A percentile compares a stretch with the other conserved stretches of the same genome.
phyloP scores from a whole-genome alignment of 2,113 vertebrate genomes.

The Trachemys scripta region DNA sequence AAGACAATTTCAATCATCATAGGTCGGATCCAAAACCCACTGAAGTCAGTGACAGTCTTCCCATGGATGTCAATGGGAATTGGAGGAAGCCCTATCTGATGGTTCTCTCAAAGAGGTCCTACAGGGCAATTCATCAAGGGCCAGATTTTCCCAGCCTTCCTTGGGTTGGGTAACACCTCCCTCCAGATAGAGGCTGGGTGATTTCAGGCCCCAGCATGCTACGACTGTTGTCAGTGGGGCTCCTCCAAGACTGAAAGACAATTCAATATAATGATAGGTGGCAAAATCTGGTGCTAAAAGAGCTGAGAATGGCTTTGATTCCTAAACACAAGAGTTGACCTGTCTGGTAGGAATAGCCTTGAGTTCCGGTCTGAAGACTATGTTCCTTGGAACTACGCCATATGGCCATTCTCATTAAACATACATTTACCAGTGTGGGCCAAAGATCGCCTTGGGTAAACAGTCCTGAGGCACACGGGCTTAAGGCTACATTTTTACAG shows the following conservation, averaged over 20 bases:
- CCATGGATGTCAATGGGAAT: neutral
- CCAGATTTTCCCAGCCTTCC: neutral
- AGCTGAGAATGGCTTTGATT: neutral
- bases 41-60: neutral
- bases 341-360: neutral
- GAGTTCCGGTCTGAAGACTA: neutral
- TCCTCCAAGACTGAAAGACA: neutral
- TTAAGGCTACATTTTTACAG: neutral
- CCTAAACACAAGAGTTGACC: neutral
- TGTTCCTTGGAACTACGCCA: neutral
- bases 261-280: neutral
- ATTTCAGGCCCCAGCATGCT: neutral
- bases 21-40: neutral
- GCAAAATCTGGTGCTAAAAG: neutral
- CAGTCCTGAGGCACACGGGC: neutral
- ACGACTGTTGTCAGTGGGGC: neutral
- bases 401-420: neutral
- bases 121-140: neutral
- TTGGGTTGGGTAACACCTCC: neutral
- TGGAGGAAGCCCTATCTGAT: neutral
- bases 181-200: neutral
- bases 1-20: accelerated
- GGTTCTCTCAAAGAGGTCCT: neutral
- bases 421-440: neutral
- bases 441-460: neutral